Conservation (phyloP, 2,797 vertebrate genomes). For the Necrosyrtes monachus region DNA sequence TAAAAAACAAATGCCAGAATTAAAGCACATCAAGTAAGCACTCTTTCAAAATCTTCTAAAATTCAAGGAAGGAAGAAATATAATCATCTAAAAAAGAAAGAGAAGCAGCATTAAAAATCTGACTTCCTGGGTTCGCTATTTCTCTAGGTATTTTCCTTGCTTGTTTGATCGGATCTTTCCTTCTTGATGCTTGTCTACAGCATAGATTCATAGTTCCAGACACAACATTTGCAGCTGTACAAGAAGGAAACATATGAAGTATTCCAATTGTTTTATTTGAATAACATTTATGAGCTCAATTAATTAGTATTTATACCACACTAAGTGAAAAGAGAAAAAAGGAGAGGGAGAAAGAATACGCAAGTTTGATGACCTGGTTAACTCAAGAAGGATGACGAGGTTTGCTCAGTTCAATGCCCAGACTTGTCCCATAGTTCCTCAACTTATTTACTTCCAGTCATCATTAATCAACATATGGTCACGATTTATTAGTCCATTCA, state of each 20-base stretch:
- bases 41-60: conserved; percentile 57
- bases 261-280: conserved; percentile 60
- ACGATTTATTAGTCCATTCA: conserved; percentile 37
- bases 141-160: conserved; percentile 16
- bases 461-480: neutral
- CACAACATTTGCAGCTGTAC: conserved; percentile 48
- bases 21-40: conserved; percentile 60
- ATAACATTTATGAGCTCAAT: conserved; percentile 60
- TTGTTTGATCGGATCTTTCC: conserved; percentile 36
- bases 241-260: conserved; percentile 63
- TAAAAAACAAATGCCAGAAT: conserved; percentile 63
- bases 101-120: conserved; percentile 45
- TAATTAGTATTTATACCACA: conserved; percentile 56
- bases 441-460: conserved; percentile 53
- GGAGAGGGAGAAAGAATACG: conserved; percentile 46
- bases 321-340: conserved; percentile 59
- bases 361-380: conserved; percentile 40
- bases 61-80: conserved; percentile 42
- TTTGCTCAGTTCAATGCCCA: conserved; percentile 57
- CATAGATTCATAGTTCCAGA: conserved; percentile 63
- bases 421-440: conserved; percentile 49
- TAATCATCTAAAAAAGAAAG: conserved; percentile 39
- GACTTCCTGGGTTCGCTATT: conserved; percentile 36
- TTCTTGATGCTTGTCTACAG: conserved; percentile 66
- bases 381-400: conserved; percentile 28